These are phyloP conservation scores for silkworm (Bombyx mori) DNA, from an alignment of 1,140 invertebrate genomes.

Conservation along the genomic window ASM3026992v2 NC_085107.1:2903001-2903500, in stretches of 20 bases:
- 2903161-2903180: constrained; percentile 24
- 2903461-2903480: no score
- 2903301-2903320: constrained; percentile 38
- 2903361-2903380: constrained; percentile 67
- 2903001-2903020: no score
- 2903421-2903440: not conserved
- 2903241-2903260: constrained; percentile 49
- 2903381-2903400: constrained; percentile 29
- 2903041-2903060: no score
- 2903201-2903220: constrained; percentile 62
- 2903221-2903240: constrained; percentile 54
- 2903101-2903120: not conserved
- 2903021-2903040: no score
- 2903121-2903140: constrained; percentile 1
- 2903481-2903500: no score
- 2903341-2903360: constrained; percentile 61
- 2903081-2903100: no score
- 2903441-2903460: no score
- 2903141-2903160: not conserved
- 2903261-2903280: constrained; percentile 60
- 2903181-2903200: constrained; percentile 67
- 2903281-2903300: constrained; percentile 58
- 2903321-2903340: constrained; percentile 66
- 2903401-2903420: not conserved
- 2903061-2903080: no score